Evolutionary conservation across 1,140 invertebrate genomes (phyloP).

Genomic region (Brachionus asplanchnoidis): DNA sequence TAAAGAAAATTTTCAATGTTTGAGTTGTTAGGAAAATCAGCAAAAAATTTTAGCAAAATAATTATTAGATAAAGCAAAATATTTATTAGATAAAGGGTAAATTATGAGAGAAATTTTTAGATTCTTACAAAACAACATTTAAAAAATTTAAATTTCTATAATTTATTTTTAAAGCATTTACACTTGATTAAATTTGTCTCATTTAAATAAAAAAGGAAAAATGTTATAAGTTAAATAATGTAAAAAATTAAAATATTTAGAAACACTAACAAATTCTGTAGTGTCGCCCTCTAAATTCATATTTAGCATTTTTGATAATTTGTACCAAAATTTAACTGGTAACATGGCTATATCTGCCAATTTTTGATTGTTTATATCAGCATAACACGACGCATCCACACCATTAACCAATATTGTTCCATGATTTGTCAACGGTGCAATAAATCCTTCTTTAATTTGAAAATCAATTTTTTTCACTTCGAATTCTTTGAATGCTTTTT

Average conservation of each 20-base stretch:
- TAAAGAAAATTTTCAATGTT: too few relatives aligned
- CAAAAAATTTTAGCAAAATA: too few relatives aligned
- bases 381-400: slow-evolving; percentile 88
- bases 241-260: not conserved
- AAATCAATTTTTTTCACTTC: not conserved
- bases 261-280: not conserved
- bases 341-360: slow-evolving; percentile 65
- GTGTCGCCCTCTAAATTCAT: not conserved
- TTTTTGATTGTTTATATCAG: slow-evolving; percentile 73
- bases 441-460: slow-evolving; percentile 64
- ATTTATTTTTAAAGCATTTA: slow-evolving; percentile 15
- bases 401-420: slow-evolving; percentile 85
- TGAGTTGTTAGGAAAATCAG: too few relatives aligned
- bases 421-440: slow-evolving; percentile 76
- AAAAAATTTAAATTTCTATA: not conserved
- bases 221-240: not conserved
- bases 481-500: not conserved
- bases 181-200: not conserved
- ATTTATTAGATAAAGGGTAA: too few relatives aligned
- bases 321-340: slow-evolving; percentile 20
- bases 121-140: too few relatives aligned
- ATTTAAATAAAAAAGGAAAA: slow-evolving; percentile 1
- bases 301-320: not conserved
- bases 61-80: too few relatives aligned
- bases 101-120: too few relatives aligned